These are phyloP conservation scores for Euclidia mi DNA, from an alignment of 2,888 invertebrate species.

Conservation along the genomic window DNA sequence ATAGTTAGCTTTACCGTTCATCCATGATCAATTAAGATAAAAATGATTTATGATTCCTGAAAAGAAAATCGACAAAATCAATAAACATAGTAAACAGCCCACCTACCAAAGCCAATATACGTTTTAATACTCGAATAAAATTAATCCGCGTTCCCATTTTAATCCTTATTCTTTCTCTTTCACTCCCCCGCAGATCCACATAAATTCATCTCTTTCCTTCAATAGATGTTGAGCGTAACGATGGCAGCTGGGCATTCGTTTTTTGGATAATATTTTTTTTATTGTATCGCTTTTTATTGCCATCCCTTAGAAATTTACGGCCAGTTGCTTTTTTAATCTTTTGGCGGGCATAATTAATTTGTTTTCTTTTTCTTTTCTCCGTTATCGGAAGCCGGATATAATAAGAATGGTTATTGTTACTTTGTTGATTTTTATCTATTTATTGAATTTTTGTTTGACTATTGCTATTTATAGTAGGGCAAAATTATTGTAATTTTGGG, in stretches of 20 bases:
- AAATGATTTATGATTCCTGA: no score
- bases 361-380: slow-evolving; percentile 28
- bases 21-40: no score
- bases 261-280: slow-evolving; percentile 75
- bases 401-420: slow-evolving; percentile 39
- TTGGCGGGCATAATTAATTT: slow-evolving; percentile 58
- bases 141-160: slow-evolving; percentile 79
- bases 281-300: slow-evolving; percentile 78
- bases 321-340: slow-evolving; percentile 85
- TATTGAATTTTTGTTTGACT: slow-evolving; percentile 24
- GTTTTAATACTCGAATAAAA: slow-evolving; percentile 83
- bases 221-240: slow-evolving; percentile 76
- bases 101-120: slow-evolving; percentile 77
- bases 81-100: slow-evolving; percentile 77
- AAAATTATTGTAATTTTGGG: no score
- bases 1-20: no score
- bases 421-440: slow-evolving; percentile 50
- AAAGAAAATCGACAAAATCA: not conserved
- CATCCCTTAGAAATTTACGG: slow-evolving; percentile 82
- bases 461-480: no score
- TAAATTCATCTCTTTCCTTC: slow-evolving; percentile 65
- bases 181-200: slow-evolving; percentile 44
- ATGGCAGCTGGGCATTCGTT: slow-evolving; percentile 86
- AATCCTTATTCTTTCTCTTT: slow-evolving; percentile 76
- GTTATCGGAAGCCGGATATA: slow-evolving; percentile 55